These are phyloP conservation scores for Steinernema carpocapsae DNA, from an alignment of 2,888 invertebrate genomes.

Conservation along the genomic window DNA sequence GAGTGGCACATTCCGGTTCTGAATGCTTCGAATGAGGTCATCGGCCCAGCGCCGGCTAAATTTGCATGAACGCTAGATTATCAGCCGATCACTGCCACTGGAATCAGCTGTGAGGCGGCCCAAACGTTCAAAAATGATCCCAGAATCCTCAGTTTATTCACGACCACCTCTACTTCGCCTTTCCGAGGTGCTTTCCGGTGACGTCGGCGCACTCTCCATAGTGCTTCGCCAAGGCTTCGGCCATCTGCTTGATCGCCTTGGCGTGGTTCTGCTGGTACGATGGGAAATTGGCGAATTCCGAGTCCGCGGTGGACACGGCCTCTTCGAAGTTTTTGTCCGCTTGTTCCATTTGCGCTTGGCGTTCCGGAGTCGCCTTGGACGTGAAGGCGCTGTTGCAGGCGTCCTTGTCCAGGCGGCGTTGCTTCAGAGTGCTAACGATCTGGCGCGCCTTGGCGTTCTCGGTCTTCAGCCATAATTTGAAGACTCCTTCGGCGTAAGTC, in stretches of 20 bases:
- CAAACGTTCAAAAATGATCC: too few relatives aligned
- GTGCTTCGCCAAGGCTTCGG: neutral
- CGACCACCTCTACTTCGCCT: neutral
- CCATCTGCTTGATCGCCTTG: neutral
- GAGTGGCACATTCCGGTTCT: too few relatives aligned
- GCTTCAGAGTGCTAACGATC: conserved; percentile 4
- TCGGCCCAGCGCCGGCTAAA: too few relatives aligned
- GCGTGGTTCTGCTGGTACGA: conserved; percentile 12
- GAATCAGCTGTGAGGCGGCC: too few relatives aligned
- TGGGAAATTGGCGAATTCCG: conserved; percentile 31
- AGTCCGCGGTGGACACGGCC: neutral
- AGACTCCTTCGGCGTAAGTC: conserved; percentile 5
- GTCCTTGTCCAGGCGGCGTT: conserved; percentile 33
- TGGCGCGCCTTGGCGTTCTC: neutral
- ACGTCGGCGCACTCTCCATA: neutral
- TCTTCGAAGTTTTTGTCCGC: conserved; percentile 14
- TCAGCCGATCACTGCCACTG: too few relatives aligned
- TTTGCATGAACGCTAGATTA: too few relatives aligned
- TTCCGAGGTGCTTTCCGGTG: neutral
- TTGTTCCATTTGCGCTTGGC: conserved; percentile 9
- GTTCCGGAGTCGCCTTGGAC: conserved; percentile 25
- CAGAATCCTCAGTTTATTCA: too few relatives aligned
- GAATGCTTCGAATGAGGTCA: too few relatives aligned
- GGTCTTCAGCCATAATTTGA: neutral
- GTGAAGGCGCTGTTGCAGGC: conserved; percentile 21